A percentile compares a stretch with the other conserved stretches of the same genome.
Evolutionary conservation across 2,113 vertebrate species (phyloP).

Genomic region (Irena cyanogastra): DNA sequence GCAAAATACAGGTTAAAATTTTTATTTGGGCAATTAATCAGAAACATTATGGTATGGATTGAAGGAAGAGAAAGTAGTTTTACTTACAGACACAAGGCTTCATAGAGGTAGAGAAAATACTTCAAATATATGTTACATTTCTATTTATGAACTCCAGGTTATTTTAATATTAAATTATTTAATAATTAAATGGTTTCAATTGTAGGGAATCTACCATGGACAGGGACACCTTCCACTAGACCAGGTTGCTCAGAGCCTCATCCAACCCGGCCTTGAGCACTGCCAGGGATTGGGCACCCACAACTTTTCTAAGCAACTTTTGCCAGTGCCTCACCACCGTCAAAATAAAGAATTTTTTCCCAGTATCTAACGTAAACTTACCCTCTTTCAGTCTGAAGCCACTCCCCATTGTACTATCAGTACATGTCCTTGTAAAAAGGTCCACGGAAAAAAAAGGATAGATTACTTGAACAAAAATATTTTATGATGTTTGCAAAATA

Average conservation of each 20-base stretch:
- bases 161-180: background rate
- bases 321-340: no score
- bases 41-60: background rate
- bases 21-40: background rate
- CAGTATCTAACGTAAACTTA: background rate
- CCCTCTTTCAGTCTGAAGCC: background rate
- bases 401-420: background rate
- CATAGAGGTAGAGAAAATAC: background rate
- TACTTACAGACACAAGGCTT: background rate
- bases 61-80: background rate
- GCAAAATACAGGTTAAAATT: background rate
- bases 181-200: background rate
- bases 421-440: background rate
- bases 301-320: background rate
- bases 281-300: rapidly evolving
- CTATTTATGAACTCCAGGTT: background rate
- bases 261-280: background rate
- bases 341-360: background rate
- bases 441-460: background rate
- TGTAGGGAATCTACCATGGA: background rate
- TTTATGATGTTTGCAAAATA: background rate
- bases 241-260: background rate
- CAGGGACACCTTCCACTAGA: background rate
- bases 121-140: background rate
- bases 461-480: background rate